Percentiles rank a stretch among this genome's conserved stretches.
Conservation (phyloP, 2,888 invertebrate genomes). For the Timema podura region DNA sequence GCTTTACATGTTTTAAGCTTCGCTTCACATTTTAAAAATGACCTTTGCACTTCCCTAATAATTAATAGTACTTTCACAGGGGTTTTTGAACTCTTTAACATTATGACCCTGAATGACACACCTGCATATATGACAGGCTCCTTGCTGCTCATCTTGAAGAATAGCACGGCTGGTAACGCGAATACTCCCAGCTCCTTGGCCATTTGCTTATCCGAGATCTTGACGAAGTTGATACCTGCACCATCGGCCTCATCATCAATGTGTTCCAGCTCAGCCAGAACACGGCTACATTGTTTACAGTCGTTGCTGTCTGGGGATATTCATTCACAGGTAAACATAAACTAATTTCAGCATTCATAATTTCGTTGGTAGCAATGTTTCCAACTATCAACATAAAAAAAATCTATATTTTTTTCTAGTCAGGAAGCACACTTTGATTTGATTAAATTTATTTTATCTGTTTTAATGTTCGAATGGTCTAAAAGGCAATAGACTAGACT, state of each 20-base stretch:
- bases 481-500: too few species aligned
- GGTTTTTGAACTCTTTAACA: too few species aligned
- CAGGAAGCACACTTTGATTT: too few species aligned
- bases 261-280: conserved; percentile 82
- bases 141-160: conserved; percentile 81
- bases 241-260: conserved; percentile 91
- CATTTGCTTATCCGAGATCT: conserved; percentile 83
- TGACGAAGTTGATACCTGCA: conserved; percentile 87
- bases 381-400: too few species aligned
- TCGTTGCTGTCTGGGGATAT: conserved; percentile 76
- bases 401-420: too few species aligned
- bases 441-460: too few species aligned
- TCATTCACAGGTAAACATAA: conserved; percentile 1
- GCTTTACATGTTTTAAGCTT: too few species aligned
- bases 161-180: conserved; percentile 83
- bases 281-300: conserved; percentile 89
- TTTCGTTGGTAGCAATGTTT: not conserved
- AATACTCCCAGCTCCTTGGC: conserved; percentile 86
- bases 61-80: too few species aligned
- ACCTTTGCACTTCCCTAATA: too few species aligned
- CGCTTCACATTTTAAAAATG: too few species aligned
- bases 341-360: not conserved
- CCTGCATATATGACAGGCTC: conserved; percentile 91
- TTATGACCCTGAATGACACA: conserved; percentile 38
- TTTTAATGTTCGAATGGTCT: too few species aligned